phyloP scores from a whole-genome alignment of 2,797 vertebrate genomes.

The Dryobates pubescens region DNA sequence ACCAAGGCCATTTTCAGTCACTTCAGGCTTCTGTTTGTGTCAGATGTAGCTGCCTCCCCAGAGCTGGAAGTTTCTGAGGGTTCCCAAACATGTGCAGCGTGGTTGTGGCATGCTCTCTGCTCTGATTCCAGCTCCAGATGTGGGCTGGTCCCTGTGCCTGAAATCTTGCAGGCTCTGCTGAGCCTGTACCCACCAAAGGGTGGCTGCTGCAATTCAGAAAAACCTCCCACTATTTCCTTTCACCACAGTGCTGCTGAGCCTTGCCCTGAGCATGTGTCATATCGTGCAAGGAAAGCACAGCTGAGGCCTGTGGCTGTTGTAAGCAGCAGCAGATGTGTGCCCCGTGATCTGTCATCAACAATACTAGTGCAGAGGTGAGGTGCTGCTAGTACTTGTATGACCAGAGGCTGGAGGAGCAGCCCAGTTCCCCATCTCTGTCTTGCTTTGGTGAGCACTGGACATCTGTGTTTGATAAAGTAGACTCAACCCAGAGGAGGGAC shows the following conservation, averaged over 20 bases:
- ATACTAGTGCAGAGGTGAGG: background rate
- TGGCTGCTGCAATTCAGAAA: background rate
- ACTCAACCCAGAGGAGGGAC: background rate
- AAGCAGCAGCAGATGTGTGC: background rate
- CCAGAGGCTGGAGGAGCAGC: background rate
- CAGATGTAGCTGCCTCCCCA: background rate
- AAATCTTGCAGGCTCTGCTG: background rate
- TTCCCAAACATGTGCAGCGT: accelerated
- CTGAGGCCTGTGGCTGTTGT: background rate
- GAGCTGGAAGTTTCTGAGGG: constrained; percentile 5
- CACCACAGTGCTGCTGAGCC: background rate
- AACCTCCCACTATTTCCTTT: background rate
- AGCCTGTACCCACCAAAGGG: background rate
- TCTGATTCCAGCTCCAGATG: background rate
- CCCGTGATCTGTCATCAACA: background rate
- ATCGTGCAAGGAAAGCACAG: background rate
- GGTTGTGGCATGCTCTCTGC: accelerated
- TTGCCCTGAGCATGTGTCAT: background rate
- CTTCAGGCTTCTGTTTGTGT: constrained; percentile 2
- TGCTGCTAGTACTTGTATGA: background rate
- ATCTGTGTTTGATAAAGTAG: background rate
- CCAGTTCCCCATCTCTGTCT: background rate
- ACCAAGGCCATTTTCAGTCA: constrained; percentile 20
- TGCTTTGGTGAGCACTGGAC: background rate
- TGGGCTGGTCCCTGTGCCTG: background rate